phyloP scores from a whole-genome alignment of 2,113 vertebrate genomes.

The Leptobrachium leishanense region DNA sequence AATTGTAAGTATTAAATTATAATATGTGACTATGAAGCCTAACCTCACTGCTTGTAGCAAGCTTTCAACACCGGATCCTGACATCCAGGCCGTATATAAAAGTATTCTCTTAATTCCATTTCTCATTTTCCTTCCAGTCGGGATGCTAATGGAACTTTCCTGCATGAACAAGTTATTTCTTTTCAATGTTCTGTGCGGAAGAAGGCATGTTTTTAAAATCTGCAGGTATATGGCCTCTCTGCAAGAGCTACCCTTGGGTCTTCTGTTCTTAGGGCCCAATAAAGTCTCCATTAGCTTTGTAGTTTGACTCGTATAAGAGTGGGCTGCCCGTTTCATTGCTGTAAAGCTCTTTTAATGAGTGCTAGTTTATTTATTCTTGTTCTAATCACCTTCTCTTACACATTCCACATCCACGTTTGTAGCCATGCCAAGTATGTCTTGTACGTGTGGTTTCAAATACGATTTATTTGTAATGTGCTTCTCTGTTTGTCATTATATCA shows the following conservation, averaged over 20 bases:
- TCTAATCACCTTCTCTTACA: conserved; percentile 44
- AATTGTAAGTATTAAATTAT: no score
- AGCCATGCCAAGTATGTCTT: conserved; percentile 37
- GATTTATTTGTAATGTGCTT: conserved; percentile 35
- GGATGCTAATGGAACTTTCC: no score
- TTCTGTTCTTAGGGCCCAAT: conserved; percentile 9
- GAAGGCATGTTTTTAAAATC: neutral
- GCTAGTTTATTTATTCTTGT: conserved; percentile 37
- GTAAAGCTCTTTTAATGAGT: conserved; percentile 41
- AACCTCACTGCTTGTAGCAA: no score
- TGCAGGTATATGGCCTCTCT: neutral
- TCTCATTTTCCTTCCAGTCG: no score
- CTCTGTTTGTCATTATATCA: conserved; percentile 48
- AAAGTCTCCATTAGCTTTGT: conserved; percentile 24
- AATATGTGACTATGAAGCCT: no score
- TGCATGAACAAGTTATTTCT: no score
- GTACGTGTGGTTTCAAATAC: conserved; percentile 37
- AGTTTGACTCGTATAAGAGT: conserved; percentile 17
- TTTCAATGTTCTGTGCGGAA: no score
- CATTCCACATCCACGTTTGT: conserved; percentile 35
- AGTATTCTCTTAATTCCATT: no score
- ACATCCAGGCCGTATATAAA: no score
- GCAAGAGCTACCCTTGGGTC: neutral
- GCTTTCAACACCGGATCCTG: no score
- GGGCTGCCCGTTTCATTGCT: conserved; percentile 34